phyloP scores from a whole-genome alignment of 2,797 vertebrate species.

The Gallirallus australis region DNA sequence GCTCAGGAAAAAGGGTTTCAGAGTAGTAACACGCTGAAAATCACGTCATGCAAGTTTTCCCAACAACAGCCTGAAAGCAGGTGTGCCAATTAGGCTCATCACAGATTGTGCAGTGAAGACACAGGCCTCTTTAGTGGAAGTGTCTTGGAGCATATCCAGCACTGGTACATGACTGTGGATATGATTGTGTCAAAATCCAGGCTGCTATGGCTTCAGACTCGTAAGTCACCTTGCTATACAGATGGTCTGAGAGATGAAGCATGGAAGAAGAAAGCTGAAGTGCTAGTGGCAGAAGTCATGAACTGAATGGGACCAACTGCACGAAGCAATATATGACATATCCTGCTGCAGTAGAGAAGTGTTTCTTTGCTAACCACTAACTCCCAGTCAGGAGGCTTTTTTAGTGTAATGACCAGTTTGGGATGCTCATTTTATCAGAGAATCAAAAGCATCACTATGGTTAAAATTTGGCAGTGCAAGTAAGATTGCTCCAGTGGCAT shows the following conservation, averaged over 20 bases:
- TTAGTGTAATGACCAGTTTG: not conserved
- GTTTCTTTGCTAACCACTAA: not conserved
- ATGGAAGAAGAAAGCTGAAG: slow-evolving; percentile 24
- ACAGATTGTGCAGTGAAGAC: not conserved
- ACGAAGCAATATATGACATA: not conserved
- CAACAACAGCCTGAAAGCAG: slow-evolving; percentile 51
- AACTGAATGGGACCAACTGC: not conserved
- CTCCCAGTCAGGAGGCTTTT: not conserved
- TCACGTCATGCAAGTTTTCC: not conserved
- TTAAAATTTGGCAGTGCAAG: not conserved
- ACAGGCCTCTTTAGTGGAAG: not conserved
- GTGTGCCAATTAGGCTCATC: slow-evolving; percentile 34
- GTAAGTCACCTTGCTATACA: slow-evolving; percentile 54
- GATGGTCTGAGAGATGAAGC: slow-evolving; percentile 70
- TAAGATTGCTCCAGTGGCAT: not conserved
- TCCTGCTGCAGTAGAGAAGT: not conserved
- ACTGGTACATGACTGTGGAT: not conserved
- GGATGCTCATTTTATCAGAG: not conserved
- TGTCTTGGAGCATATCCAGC: slow-evolving; percentile 39
- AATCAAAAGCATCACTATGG: not conserved
- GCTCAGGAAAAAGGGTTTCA: not conserved
- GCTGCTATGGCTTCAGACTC: slow-evolving; percentile 15
- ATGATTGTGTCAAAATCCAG: not conserved
- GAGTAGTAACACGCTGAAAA: not conserved
- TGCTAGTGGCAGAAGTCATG: slow-evolving; percentile 42